A percentile compares a stretch with the other conserved stretches of the same genome.
Conservation (phyloP, 2,113 vertebrate genomes). For the Crotalus viridis region DNA sequence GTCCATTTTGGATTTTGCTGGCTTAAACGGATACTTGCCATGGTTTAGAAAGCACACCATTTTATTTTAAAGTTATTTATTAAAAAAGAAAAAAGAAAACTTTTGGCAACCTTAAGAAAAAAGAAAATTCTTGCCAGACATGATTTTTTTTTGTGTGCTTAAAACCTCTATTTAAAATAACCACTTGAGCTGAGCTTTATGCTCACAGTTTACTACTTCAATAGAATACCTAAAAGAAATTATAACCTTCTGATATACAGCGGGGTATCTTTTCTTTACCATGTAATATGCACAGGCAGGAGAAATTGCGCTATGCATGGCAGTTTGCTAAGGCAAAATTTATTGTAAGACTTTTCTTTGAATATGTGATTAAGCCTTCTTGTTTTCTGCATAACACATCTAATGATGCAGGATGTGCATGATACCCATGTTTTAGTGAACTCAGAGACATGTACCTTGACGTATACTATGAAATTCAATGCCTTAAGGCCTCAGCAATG, state of each 20-base stretch:
- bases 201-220: constrained; percentile 77
- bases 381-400: constrained; percentile 77
- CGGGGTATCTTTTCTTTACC: constrained; percentile 77
- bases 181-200: constrained; percentile 79
- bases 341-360: constrained; percentile 73
- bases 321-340: constrained; percentile 76
- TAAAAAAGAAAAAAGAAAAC: constrained; percentile 71
- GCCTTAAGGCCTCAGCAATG: constrained; percentile 71
- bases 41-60: constrained; percentile 57
- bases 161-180: constrained; percentile 80
- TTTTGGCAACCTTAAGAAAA: constrained; percentile 62
- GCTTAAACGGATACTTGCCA: constrained; percentile 16
- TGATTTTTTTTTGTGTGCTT: constrained; percentile 75
- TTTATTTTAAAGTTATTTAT: constrained; percentile 54
- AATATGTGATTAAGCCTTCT: constrained; percentile 79
- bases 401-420: constrained; percentile 74
- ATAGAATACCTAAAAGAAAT: constrained; percentile 81
- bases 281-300: constrained; percentile 73
- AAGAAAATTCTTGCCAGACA: constrained; percentile 70
- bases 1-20: not conserved
- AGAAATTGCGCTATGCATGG: constrained; percentile 75
- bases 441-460: constrained; percentile 68
- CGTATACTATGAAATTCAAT: constrained; percentile 76
- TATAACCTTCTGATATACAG: constrained; percentile 80
- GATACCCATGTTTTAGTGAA: constrained; percentile 76